A percentile compares a stretch with the other conserved stretches of the same genome.
These are phyloP conservation scores for Pyralis farinalis DNA, from an alignment of 2,888 invertebrate genomes.

Conservation along the genomic window DNA sequence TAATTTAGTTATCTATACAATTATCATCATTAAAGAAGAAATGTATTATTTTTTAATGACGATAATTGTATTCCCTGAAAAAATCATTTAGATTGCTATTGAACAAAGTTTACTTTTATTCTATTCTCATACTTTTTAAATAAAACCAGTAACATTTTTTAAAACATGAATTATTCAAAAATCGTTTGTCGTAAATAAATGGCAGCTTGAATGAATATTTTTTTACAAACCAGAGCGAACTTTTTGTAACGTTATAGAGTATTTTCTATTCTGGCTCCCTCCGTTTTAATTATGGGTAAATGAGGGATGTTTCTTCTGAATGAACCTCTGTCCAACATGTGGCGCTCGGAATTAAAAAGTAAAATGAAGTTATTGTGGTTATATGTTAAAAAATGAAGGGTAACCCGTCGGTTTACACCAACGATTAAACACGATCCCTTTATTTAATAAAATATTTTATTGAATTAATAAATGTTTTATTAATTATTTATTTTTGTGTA, in stretches of 20 bases:
- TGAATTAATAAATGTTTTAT: no score
- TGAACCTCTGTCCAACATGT: slow-evolving; percentile 11
- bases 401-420: no score
- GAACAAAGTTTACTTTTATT: no score
- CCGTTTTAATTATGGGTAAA: slow-evolving; percentile 16
- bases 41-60: no score
- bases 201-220: slow-evolving; percentile 34
- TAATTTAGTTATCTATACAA: no score
- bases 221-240: slow-evolving; percentile 16
- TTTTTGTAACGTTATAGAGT: slow-evolving; percentile 13
- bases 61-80: no score
- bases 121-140: no score
- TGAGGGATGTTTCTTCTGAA: slow-evolving; percentile 7
- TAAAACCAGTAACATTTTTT: slow-evolving; percentile 2
- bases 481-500: no score
- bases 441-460: no score
- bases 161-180: slow-evolving; percentile 32
- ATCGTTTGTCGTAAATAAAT: slow-evolving; percentile 37
- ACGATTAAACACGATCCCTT: no score
- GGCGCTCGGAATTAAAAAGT: slow-evolving; percentile 8
- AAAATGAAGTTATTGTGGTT: slow-evolving; percentile 9
- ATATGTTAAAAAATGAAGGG: background rate
- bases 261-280: background rate
- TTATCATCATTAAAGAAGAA: no score
- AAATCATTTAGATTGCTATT: no score